Conservation (phyloP, 2,113 vertebrate genomes). For the Pardalotus punctatus region DNA sequence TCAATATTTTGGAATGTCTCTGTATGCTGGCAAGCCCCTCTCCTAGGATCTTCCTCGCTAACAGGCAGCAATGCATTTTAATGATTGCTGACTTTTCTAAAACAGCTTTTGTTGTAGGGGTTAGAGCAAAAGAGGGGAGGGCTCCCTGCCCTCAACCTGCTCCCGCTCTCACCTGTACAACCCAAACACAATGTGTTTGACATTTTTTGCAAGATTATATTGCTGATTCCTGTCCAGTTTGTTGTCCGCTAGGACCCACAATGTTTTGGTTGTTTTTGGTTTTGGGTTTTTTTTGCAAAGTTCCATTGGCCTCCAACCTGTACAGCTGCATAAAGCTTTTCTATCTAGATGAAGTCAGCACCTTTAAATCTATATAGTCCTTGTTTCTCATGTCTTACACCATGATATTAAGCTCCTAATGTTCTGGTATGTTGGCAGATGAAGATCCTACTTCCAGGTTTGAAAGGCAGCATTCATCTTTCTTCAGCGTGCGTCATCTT, state of each 20-base stretch:
- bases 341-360: background rate
- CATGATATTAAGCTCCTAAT: background rate
- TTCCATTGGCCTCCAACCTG: background rate
- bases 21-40: background rate
- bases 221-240: background rate
- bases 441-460: background rate
- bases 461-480: background rate
- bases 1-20: background rate
- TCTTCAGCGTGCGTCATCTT: background rate
- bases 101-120: background rate
- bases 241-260: background rate
- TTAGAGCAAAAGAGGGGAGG: background rate
- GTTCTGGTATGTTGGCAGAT: background rate
- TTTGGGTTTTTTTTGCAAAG: background rate
- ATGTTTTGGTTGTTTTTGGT: rapidly evolving
- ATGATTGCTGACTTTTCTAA: background rate
- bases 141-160: background rate
- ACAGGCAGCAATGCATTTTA: background rate
- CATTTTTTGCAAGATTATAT: background rate
- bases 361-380: background rate
- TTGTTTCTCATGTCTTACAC: background rate
- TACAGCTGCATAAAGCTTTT: background rate
- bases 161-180: background rate
- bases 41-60: background rate
- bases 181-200: background rate